Evolutionary conservation across 2,888 invertebrate species (phyloP), one percentile per base, ranked within the genome.

Genomic region (Agapetus fuscipes): DNA sequence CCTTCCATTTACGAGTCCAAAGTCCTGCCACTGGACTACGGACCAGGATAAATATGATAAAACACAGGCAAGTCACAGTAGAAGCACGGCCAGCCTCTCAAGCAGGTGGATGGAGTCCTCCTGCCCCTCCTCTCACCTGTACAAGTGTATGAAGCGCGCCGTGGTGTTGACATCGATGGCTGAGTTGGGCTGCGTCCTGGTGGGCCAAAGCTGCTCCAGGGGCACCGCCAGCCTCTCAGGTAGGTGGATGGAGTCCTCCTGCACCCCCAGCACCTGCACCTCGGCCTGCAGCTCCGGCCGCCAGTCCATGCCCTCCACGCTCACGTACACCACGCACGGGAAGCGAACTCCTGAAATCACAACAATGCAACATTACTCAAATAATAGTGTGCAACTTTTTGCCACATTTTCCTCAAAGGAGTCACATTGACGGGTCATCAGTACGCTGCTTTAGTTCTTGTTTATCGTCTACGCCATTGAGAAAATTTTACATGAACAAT

Each of bases 181-280:
- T 33, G 69, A 64, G 43, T 73, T 74, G 17, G 59, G 49, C 52
- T 82, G 81, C n/a, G 69, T 64, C 12, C 60, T 67, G 0, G 78
- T 78, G 0, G 79, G 78, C 72, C 78, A 80, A 1, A 82, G 57
- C 45, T 81, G 75, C 2, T 70, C 60, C 2, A 82, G 51, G 0
- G 76, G 74, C 0, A 70, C 63, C 25, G 76, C 77, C n/a, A 66
- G 72, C 9, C 64, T 61, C 39, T 76, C 76, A 0, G 78, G 77
- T 30, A 80, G 54, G 2, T 70, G 66, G 16, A 78, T 71, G 0
- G 75, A 59, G 48, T 73, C 77, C 51, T 79, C 79, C 52, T 79
- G 78, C 0, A 80, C 79, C 3, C 76, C 76, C 2, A 74, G 54
- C 1, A 80, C 71, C 37, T 72, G 74, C 1, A 79, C 72, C 24